These are phyloP conservation scores for Phrynocephalus guinanensis DNA, from an alignment of 2,797 vertebrate genomes.

Conservation along the genomic window DNA sequence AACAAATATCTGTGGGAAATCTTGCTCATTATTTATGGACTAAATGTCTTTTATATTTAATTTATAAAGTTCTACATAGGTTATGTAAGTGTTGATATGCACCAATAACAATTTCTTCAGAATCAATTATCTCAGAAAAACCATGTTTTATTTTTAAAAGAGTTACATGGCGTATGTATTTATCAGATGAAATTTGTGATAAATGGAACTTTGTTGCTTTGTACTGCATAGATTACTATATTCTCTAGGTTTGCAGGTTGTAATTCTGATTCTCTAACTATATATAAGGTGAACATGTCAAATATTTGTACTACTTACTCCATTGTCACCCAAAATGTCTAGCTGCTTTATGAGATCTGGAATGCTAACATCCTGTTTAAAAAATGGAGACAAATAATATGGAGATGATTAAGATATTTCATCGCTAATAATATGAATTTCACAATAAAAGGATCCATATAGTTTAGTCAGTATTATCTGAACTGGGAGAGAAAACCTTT, in stretches of 20 bases:
- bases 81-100: background rate
- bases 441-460: background rate
- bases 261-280: background rate
- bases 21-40: background rate
- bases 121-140: background rate
- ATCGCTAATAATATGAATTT: background rate
- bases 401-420: background rate
- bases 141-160: background rate
- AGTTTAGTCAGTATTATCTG: background rate
- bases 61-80: background rate
- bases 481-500: background rate
- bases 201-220: background rate
- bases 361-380: constrained; percentile 93
- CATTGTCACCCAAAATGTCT: constrained; percentile 97
- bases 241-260: background rate
- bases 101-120: background rate
- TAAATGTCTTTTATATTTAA: background rate
- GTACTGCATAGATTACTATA: background rate
- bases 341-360: constrained; percentile 98
- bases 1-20: background rate
- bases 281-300: constrained; percentile 31
- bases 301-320: constrained; percentile 82
- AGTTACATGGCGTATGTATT: background rate
- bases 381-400: constrained; percentile 16
- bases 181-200: background rate